Conservation (phyloP, 2,113 vertebrate species). For the Carassius carassius region DNA sequence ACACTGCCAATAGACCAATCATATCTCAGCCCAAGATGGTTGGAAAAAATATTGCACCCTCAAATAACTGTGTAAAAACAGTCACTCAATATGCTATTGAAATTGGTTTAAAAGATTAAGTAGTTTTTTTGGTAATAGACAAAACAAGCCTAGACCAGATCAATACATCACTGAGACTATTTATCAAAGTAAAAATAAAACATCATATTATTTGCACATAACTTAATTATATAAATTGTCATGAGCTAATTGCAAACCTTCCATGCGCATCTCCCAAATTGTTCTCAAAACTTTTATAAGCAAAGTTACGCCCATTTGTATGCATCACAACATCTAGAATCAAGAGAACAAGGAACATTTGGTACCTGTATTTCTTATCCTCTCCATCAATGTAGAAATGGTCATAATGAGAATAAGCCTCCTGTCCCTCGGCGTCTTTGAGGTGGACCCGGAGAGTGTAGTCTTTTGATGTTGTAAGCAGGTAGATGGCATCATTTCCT, state of each 20-base stretch:
- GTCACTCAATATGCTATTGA: not conserved
- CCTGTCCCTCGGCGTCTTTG: constrained; percentile 75
- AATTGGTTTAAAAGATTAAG: not conserved
- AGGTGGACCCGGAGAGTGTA: constrained; percentile 77
- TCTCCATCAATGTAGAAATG: constrained; percentile 76
- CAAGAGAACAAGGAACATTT: not conserved
- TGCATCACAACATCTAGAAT: not conserved
- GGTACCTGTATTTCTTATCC: constrained; percentile 80
- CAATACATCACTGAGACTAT: not conserved
- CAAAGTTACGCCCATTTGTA: not conserved
- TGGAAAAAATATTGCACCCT: not conserved
- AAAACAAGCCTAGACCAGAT: too few relatives aligned
- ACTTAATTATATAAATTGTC: not conserved
- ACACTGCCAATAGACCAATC: not conserved
- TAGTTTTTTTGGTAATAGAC: not conserved
- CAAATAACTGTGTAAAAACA: not conserved
- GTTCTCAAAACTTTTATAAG: not conserved
- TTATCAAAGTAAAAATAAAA: constrained; percentile 1
- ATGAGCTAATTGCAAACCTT: not conserved
- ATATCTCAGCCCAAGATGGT: not conserved
- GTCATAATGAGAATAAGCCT: constrained; percentile 78
- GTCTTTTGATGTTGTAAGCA: constrained; percentile 73
- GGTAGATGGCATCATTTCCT: constrained; percentile 82
- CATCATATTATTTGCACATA: not conserved
- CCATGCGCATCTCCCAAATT: not conserved